Percentiles rank a stretch among this genome's conserved stretches.
phyloP scores from a whole-genome alignment of 2,113 vertebrate species.

The Athene noctua region DNA sequence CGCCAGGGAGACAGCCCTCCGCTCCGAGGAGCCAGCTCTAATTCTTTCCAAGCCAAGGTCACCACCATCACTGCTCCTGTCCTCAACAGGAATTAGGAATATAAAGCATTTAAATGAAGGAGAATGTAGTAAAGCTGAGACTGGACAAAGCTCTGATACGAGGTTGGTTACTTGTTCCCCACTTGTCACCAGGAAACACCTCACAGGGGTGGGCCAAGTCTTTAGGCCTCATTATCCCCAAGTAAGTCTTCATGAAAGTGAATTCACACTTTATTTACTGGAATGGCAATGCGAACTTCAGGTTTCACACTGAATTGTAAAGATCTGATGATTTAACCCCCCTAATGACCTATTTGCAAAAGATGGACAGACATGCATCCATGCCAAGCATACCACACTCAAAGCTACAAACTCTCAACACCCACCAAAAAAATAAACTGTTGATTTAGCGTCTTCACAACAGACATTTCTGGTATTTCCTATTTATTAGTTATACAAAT shows the following conservation, averaged over 20 bases:
- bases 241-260: not conserved
- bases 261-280: not conserved
- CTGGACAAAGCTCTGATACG: not conserved
- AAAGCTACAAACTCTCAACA: not conserved
- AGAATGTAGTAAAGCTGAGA: not conserved
- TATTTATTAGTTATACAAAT: not conserved
- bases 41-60: not conserved
- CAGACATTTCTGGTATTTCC: not conserved
- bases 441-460: not conserved
- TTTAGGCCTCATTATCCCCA: not conserved
- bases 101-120: not conserved
- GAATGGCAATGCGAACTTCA: not conserved
- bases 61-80: not conserved
- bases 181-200: not conserved
- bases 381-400: not conserved
- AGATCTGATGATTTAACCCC: not conserved
- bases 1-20: not conserved
- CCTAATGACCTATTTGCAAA: not conserved
- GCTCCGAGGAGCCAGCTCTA: rapidly evolving
- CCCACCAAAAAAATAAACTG: not conserved
- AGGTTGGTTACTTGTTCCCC: not conserved
- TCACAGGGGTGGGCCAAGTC: not conserved
- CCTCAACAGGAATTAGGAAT: not conserved
- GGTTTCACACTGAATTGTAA: not conserved
- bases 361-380: not conserved